Evolutionary conservation across 2,888 invertebrate genomes (phyloP), one percentile per base, ranked within the genome.

Genomic region (Scaptomyza flava): DNA sequence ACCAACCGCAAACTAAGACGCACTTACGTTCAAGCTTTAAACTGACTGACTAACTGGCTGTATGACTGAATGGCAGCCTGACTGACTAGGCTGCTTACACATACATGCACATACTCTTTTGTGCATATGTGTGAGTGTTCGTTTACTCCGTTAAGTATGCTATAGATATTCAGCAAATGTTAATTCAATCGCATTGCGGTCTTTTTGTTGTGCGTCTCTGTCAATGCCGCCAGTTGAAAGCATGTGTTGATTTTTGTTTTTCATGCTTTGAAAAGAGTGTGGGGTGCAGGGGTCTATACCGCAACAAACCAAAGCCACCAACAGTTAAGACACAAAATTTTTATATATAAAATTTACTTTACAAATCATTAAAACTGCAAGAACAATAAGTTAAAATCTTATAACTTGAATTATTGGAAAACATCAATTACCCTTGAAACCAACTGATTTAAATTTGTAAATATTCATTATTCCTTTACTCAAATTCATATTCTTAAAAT

Each of bases 111-210:
- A 23, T 34, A 34, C 45, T 46, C 31, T n/a, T 20, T 9, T 33
- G 8, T 4, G 0, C 6, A n/a, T 34, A 12, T 34, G 11, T 12
- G 17, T 9, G 8, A 8, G 8, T 50, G 34, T 33, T 11, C 17
- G 6, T 23, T 1, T 27, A 23, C 23, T 53, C 59, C 23, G 30
- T 56, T 60, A 59, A 56, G 60, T 59, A 64, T 72, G 68, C 77
- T 57, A 68, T 72, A 67, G 77, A 79, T 75, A 75, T 76, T 72
- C 67, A 58, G 47, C 14, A 60, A 77, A 83, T 83, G 77, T 80
- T 81, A 81, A 81, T 86, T 74, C 87, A 82, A 82, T 82, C 86
- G 83, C 81, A 82, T 63, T 82, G 81, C 86, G 81, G 81, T 82
- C 72, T 72, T 81, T 81, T 84, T 81, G 79, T 81, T 77, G 79